Conservation (phyloP, 2,888 invertebrate genomes). For the Conus canariensis region DNA sequence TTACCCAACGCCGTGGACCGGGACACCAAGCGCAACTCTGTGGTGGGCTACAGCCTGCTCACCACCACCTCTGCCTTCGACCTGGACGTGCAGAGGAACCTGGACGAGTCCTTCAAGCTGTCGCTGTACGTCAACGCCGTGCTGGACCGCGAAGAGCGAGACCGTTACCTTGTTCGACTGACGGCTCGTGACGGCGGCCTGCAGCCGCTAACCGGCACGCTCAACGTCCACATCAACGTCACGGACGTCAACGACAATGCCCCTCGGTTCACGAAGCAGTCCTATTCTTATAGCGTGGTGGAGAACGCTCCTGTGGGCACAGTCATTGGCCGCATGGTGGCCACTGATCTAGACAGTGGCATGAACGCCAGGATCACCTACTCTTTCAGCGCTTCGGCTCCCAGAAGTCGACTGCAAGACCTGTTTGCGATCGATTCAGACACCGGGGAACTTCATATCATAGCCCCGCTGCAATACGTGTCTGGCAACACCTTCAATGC, state of each 20-base stretch:
- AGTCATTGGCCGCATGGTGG: constrained; percentile 82
- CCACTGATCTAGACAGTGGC: constrained; percentile 91
- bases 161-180: constrained; percentile 66
- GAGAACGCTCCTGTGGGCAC: constrained; percentile 64
- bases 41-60: constrained; percentile 42
- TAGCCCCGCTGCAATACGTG: constrained; percentile 89
- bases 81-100: constrained; percentile 43
- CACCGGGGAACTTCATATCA: constrained; percentile 53
- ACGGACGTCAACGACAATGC: constrained; percentile 70
- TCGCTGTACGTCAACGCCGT: constrained; percentile 41
- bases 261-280: constrained; percentile 61
- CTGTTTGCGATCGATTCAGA: constrained; percentile 51
- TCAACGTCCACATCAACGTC: constrained; percentile 67
- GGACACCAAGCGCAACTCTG: constrained; percentile 48
- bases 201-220: constrained; percentile 65
- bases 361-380: constrained; percentile 84
- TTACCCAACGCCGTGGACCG: constrained; percentile 48
- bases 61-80: constrained; percentile 38
- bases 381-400: constrained; percentile 67
- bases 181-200: constrained; percentile 69
- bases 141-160: constrained; percentile 62
- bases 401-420: constrained; percentile 42
- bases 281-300: constrained; percentile 63
- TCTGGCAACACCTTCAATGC: constrained; percentile 85
- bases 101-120: constrained; percentile 45